phyloP scores from a whole-genome alignment of 1,140 invertebrate genomes.

The Aphelenchoides avenae region DNA sequence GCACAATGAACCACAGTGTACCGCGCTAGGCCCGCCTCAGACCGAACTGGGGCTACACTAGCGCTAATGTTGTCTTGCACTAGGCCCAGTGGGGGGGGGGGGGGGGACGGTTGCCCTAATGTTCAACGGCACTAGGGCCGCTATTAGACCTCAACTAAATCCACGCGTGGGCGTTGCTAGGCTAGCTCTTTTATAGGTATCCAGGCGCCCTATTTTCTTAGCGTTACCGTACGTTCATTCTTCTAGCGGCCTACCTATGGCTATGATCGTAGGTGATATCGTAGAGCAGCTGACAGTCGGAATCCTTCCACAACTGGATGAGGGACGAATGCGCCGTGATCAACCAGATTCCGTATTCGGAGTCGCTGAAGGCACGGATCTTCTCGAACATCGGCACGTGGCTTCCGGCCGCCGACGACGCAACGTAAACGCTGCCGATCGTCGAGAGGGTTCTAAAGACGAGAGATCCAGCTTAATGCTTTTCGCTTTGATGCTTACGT shows the following conservation, averaged over 20 bases:
- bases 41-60: too few relatives aligned
- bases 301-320: constrained; percentile 64
- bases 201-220: not conserved
- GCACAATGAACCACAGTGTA: too few relatives aligned
- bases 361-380: constrained; percentile 46
- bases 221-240: constrained; percentile 1
- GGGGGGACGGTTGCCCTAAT: too few relatives aligned
- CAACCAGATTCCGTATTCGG: constrained; percentile 62
- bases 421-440: constrained; percentile 62
- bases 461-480: not conserved
- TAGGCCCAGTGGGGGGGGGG: too few relatives aligned
- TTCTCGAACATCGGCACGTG: constrained; percentile 55
- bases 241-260: constrained; percentile 60
- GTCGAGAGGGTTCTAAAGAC: constrained; percentile 59
- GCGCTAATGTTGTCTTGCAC: too few relatives aligned
- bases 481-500: constrained; percentile 50
- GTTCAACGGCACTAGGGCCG: too few relatives aligned
- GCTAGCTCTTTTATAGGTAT: too few relatives aligned
- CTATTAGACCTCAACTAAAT: too few relatives aligned
- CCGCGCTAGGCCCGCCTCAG: too few relatives aligned
- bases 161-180: too few relatives aligned
- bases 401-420: constrained; percentile 50
- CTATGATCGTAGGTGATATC: constrained; percentile 62
- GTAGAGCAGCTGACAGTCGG: constrained; percentile 63
- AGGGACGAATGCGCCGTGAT: constrained; percentile 63